phyloP scores from a whole-genome alignment of 2,888 invertebrate species.

The Nemapogon koenigi region DNA sequence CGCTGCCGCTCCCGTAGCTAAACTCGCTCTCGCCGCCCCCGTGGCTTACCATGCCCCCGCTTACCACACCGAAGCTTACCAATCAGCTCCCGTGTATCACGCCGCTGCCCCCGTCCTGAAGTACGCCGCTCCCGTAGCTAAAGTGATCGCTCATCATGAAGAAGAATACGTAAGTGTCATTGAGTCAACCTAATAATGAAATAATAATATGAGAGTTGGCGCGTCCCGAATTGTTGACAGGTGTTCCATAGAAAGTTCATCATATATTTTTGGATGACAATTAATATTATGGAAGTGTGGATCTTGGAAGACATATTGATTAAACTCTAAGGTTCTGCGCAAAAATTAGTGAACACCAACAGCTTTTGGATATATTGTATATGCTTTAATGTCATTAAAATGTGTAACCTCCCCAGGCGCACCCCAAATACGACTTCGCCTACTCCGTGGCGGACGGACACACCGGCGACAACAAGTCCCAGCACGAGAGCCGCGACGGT shows the following conservation, averaged over 20 bases:
- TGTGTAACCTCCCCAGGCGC: conserved; percentile 36
- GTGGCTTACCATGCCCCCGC: conserved; percentile 24
- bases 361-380: too few species aligned
- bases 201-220: too few species aligned
- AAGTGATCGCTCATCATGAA: conserved; percentile 26
- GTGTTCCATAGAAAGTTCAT: too few species aligned
- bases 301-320: too few species aligned
- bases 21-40: conserved; percentile 18
- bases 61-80: too few species aligned
- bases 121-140: conserved; percentile 29
- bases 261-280: too few species aligned
- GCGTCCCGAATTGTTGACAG: too few species aligned
- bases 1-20: conserved; percentile 21
- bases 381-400: too few species aligned
- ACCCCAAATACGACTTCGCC: conserved; percentile 63
- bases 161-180: conserved; percentile 40
- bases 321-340: too few species aligned
- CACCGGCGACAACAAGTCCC: conserved; percentile 67
- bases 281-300: neutral
- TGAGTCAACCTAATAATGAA: too few species aligned
- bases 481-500: conserved; percentile 65
- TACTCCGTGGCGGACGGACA: conserved; percentile 64
- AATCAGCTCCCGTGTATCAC: too few species aligned
- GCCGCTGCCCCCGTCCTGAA: conserved; percentile 19
- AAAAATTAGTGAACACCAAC: too few species aligned